phyloP scores from a whole-genome alignment of 2,797 vertebrate genomes.

The Balearica regulorum region DNA sequence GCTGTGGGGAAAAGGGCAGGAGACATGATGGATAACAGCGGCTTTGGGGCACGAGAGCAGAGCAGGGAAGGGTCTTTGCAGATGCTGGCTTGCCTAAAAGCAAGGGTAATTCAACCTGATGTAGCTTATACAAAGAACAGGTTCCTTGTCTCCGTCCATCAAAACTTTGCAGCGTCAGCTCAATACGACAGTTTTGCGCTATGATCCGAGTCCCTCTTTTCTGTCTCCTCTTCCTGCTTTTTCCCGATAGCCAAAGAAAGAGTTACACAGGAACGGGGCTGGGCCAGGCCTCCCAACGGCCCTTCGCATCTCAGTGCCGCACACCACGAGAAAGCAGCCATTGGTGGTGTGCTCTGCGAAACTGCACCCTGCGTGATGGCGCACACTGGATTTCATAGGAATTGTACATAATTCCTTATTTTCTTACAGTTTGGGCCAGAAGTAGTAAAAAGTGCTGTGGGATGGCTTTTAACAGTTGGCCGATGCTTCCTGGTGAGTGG shows the following conservation, averaged over 20 bases:
- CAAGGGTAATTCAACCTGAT: not conserved
- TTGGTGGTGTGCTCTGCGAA: fast-evolving
- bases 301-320: fast-evolving
- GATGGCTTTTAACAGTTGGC: not conserved
- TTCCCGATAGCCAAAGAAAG: not conserved
- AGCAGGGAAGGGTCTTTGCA: not conserved
- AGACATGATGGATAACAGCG: fast-evolving
- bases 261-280: fast-evolving
- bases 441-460: not conserved
- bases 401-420: not conserved
- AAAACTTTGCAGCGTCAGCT: not conserved
- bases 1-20: not conserved
- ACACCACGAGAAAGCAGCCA: fast-evolving
- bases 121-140: not conserved
- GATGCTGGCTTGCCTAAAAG: not conserved
- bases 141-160: not conserved
- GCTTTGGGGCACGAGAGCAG: not conserved
- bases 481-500: fast-evolving
- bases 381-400: fast-evolving
- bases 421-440: not conserved
- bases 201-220: not conserved
- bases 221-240: not conserved
- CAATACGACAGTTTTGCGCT: fast-evolving
- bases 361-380: fast-evolving
- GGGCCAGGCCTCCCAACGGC: not conserved